Evolutionary conservation across 2,797 vertebrate species (phyloP), one percentile per base, ranked within the genome.

Genomic region (Bryconaethiops microstoma): DNA sequence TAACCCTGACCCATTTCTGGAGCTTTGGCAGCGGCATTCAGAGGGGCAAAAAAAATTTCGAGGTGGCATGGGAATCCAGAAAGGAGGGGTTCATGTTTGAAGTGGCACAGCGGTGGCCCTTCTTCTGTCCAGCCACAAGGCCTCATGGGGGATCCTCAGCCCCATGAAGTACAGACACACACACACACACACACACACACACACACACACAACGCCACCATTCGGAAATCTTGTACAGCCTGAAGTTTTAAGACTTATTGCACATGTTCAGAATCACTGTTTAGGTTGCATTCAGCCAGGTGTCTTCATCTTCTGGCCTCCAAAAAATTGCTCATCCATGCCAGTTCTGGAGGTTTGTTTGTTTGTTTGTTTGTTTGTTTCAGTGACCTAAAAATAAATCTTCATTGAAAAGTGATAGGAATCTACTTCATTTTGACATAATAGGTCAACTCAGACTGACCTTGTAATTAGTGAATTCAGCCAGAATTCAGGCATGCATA

Each of bases 1-100:
- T 88, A 91, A 93, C 90, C 91, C 92, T 94, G 93, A 92, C 93
- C 93, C 89, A 93, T 88, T 94, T 94, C 88, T 65, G 52, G 57
- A 78, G 74, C 85, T 70, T 79, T 80, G 84, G 65, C 87, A 74
- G 86, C 84, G 74, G 87, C 19, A 10, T 76, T 78, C 16, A 62
- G 54, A 29, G 73, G 57, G 39, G n/a, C 40, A 54, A 74, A 64
- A 74, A 69, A 25, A 19, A 52, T 78, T 69, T 76, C 63, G 21
- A 74, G 62, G 76, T 84, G 83, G 79, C 71, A 75, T 55, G 79
- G 68, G 71, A 84, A 48, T 50, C 40, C 64, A 39, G 57, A 70
- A 55, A 50, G 9, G 48, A 25, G 19, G 8, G 25, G 57, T n/a
- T 72, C 63, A 42, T 42, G 76, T 84, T 77, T 83, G 78, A 83